phyloP scores from a whole-genome alignment of 2,888 invertebrate genomes.

The Sipha maydis region DNA sequence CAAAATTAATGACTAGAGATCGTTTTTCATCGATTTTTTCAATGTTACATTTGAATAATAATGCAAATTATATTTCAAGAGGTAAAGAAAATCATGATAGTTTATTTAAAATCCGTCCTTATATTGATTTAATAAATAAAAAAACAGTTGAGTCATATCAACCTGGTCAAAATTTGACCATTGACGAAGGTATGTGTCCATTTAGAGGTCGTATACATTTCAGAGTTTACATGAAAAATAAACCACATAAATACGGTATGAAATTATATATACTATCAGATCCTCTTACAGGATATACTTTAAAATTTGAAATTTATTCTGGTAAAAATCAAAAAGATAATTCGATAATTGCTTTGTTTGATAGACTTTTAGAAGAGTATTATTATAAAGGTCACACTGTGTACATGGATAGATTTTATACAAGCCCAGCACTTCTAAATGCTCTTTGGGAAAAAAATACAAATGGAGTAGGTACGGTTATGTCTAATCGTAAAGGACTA shows the following conservation, averaged over 20 bases:
- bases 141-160: not conserved
- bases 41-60: constrained; percentile 3
- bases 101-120: not conserved
- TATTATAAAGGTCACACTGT: no score
- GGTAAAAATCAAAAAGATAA: not conserved
- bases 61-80: not conserved
- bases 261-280: not conserved
- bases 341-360: not conserved
- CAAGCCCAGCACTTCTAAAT: not conserved
- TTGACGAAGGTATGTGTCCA: not conserved
- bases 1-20: constrained; percentile 6
- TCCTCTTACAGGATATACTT: not conserved
- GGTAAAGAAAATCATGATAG: not conserved
- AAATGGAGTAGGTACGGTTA: not conserved
- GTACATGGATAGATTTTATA: no score
- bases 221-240: not conserved
- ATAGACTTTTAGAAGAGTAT: not conserved
- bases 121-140: not conserved
- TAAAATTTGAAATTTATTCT: not conserved
- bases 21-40: not conserved
- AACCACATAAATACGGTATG: not conserved
- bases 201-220: not conserved
- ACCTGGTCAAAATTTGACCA: not conserved
- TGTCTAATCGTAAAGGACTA: no score
- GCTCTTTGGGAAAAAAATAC: not conserved